Base-by-base conservation (phyloP, 2,797 vertebrate genomes). In the Chrysocyon brachyurus region DNA sequence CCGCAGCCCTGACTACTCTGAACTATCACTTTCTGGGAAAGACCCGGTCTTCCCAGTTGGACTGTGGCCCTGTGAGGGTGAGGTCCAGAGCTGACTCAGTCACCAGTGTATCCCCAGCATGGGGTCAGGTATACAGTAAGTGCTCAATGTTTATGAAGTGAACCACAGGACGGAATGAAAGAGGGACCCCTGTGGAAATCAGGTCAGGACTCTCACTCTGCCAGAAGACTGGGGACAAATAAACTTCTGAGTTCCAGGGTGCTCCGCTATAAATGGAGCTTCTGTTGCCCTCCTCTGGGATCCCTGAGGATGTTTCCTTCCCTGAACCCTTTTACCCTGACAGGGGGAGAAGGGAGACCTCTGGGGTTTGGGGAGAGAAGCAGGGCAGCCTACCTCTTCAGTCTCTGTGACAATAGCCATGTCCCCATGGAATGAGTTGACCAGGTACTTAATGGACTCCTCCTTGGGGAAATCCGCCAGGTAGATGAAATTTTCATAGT, bases 371-470 rank as follows among this genome's bases (percentile, higher is more conserved):
- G 17, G 40, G 59, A 87, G 54, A 92, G 54, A 85, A 54, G 4
- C 46, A n/a, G 40, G 66, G 75, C 52, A 86, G 68, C 90, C 46
- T 64, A 98, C 98, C 98, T 98, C 97, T 40, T 98, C 98, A 0
- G 10, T 54, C 12, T 98, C 97, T 0, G 98, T 98, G 96, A 98
- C 98, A 6, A 97, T 70, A 59, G 87, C 97, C 11, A 97, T 49
- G 0, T 97, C 59, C 57, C 98, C 98, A 0, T 0, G 57, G 56
- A 90, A 98, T 0, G 98, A 98, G 85, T 93, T 97, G 56, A 97
- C 68, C 79, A 98, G 63, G 75, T 98, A 98, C 63, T 98, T 98
- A 97, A 98, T 98, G 73, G 61, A 21, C 9, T 84, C 86, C 0
- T 90, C 21, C 31, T 57, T 77, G 9, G 98, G 97, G 70, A 98